phyloP scores from a whole-genome alignment of 2,888 invertebrate species.

The Leptinotarsa rubiginosa region DNA sequence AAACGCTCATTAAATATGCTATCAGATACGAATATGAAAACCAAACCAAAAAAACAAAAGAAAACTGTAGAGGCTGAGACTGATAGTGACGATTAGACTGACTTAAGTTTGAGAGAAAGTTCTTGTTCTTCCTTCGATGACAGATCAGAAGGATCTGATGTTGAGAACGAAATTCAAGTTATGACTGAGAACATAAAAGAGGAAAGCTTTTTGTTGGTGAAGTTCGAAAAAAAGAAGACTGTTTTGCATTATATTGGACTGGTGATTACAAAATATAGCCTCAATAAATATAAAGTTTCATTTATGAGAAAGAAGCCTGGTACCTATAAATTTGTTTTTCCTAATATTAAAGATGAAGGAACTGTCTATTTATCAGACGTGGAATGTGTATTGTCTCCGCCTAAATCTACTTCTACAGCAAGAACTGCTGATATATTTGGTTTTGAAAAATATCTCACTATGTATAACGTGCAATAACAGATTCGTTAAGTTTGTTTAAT shows the following conservation, averaged over 20 bases:
- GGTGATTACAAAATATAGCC: conserved; percentile 25
- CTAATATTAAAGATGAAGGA: neutral
- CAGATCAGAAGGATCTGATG: no score
- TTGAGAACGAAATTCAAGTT: no score
- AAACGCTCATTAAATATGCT: neutral
- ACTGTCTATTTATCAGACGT: neutral
- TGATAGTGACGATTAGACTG: neutral
- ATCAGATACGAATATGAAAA: neutral
- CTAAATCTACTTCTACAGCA: neutral
- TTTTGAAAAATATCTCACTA: neutral
- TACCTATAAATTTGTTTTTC: conserved; percentile 25
- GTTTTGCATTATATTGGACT: conserved; percentile 24
- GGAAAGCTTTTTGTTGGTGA: no score
- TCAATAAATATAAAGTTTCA: conserved; percentile 20
- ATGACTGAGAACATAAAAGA: no score
- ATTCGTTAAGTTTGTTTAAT: neutral
- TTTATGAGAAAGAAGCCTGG: conserved; percentile 25
- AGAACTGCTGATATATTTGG: neutral
- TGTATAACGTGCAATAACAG: conserved; percentile 24
- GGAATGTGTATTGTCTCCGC: neutral
- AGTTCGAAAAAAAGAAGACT: neutral
- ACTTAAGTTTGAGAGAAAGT: neutral
- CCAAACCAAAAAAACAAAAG: no score
- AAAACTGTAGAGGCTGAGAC: neutral
- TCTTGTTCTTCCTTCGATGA: neutral